Evolutionary conservation across 2,113 vertebrate species (phyloP).

Genomic region (Halichoerus grypus): DNA sequence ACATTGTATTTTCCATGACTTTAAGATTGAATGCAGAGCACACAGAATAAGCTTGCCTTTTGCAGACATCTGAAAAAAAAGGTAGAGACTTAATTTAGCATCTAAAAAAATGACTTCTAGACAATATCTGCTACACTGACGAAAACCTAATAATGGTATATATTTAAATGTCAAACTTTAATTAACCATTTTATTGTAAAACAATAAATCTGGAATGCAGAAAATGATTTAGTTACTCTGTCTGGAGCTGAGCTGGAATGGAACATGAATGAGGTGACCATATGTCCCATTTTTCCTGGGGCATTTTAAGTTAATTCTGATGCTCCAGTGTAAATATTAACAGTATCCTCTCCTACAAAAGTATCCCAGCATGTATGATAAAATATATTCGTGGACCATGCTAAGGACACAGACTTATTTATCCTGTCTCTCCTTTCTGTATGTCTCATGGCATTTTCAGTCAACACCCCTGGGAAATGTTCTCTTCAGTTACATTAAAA

Average conservation of each 20-base stretch:
- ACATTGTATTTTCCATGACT: neutral
- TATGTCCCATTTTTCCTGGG: neutral
- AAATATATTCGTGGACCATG: neutral
- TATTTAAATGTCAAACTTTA: slow-evolving; percentile 40
- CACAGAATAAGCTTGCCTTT: neutral
- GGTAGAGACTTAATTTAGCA: neutral
- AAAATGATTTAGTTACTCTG: neutral
- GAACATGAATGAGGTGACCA: neutral
- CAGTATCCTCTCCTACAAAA: neutral
- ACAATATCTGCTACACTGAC: neutral
- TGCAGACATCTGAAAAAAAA: neutral
- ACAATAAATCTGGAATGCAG: neutral
- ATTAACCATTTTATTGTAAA: slow-evolving; percentile 50
- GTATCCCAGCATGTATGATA: neutral
- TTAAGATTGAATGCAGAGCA: neutral
- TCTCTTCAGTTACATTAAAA: neutral
- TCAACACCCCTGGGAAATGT: neutral
- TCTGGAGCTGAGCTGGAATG: neutral
- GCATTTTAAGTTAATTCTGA: neutral
- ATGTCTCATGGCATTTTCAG: neutral
- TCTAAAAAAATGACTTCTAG: neutral
- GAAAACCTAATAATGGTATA: neutral
- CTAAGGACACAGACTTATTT: neutral
- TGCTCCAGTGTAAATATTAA: neutral
- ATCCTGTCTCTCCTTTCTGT: neutral